phyloP scores from a whole-genome alignment of 1,140 invertebrate species.

The Bombus huntii region DNA sequence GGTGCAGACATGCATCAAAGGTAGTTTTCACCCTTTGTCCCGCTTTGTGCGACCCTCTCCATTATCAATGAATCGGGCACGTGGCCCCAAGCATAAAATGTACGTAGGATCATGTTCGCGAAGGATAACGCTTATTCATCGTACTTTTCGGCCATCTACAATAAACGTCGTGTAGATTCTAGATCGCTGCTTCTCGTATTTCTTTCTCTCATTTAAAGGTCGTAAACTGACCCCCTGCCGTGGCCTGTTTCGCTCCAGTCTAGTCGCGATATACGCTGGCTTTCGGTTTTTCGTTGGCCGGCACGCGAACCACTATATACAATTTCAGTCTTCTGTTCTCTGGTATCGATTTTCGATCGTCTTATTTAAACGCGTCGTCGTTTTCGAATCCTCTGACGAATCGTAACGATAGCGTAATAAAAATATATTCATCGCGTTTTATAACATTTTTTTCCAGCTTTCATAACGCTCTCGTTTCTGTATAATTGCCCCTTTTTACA shows the following conservation, averaged over 20 bases:
- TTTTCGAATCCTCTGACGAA: background rate
- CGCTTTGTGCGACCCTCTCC: constrained; percentile 4
- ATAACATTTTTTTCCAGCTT: too few relatives aligned
- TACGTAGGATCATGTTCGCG: background rate
- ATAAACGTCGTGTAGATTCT: background rate
- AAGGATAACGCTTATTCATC: constrained; percentile 12
- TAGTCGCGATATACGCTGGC: constrained; percentile 1
- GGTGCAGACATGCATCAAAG: constrained; percentile 39
- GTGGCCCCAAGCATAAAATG: constrained; percentile 27
- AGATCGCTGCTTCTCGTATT: background rate
- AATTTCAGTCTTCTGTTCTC: background rate
- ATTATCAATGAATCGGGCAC: constrained; percentile 47
- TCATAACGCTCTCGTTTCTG: too few relatives aligned
- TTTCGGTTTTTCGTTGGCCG: constrained; percentile 2
- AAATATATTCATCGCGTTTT: too few relatives aligned
- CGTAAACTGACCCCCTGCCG: constrained; percentile 12
- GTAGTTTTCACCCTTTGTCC: constrained; percentile 14
- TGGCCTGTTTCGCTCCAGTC: background rate
- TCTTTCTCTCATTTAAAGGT: constrained; percentile 22
- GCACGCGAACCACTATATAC: background rate
- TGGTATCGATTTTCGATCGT: background rate
- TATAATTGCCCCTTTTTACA: too few relatives aligned
- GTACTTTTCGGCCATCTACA: background rate
- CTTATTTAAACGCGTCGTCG: background rate
- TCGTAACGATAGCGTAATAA: background rate